Conservation (phyloP, 2,888 invertebrate genomes). For the Pterobdella sp. region DNA sequence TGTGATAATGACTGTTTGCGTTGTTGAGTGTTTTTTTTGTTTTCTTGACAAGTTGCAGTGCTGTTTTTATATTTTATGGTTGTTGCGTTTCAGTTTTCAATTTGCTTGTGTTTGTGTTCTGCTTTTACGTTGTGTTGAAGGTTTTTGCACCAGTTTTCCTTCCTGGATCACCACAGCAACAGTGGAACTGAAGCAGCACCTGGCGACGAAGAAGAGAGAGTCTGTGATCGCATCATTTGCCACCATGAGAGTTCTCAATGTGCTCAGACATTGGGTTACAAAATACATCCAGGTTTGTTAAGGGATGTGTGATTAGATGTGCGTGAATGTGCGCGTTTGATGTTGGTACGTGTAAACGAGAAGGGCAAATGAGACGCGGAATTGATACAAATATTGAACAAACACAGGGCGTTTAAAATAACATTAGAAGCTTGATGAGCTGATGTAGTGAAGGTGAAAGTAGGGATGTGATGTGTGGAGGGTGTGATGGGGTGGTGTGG, state of each 20-base stretch:
- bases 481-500: not conserved
- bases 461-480: not conserved
- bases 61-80: not conserved
- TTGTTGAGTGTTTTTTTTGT: not conserved
- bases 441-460: not conserved
- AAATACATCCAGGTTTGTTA: constrained; percentile 63
- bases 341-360: not conserved
- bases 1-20: not conserved
- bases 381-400: not conserved
- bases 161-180: constrained; percentile 5
- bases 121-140: too few relatives aligned
- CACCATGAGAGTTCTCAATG: constrained; percentile 82
- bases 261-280: constrained; percentile 73
- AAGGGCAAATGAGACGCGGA: not conserved
- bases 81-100: too few relatives aligned
- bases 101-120: too few relatives aligned
- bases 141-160: not conserved
- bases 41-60: not conserved
- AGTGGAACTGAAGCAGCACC: constrained; percentile 43
- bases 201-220: constrained; percentile 45
- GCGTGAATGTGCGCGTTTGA: not conserved
- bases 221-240: constrained; percentile 75
- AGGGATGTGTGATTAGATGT: not conserved
- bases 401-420: not conserved
- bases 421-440: not conserved